Percentiles rank a stretch among this genome's conserved stretches.
Evolutionary conservation across 2,888 invertebrate species (phyloP).

Genomic region (Ophion ventricosus): DNA sequence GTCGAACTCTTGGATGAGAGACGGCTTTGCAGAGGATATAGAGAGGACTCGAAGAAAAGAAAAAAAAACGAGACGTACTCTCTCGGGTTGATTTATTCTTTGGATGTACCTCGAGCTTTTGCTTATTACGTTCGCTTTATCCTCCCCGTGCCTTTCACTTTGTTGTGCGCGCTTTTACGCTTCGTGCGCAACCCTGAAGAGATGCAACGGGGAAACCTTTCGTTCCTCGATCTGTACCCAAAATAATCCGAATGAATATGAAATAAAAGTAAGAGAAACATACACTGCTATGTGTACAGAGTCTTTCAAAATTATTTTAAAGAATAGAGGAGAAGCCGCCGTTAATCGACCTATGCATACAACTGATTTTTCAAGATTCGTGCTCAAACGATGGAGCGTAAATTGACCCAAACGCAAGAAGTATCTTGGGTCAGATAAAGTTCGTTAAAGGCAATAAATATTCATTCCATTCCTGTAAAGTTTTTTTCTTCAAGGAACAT

Average conservation of each 20-base stretch:
- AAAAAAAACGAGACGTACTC: slow-evolving; percentile 51
- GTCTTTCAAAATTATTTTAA: slow-evolving; percentile 1
- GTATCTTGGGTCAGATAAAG: neutral
- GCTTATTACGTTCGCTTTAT: slow-evolving; percentile 50
- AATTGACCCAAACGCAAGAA: neutral
- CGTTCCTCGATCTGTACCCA: slow-evolving; percentile 33
- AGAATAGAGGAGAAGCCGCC: neutral
- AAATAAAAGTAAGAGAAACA: slow-evolving; percentile 44
- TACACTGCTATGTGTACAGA: neutral
- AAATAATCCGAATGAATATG: slow-evolving; percentile 47
- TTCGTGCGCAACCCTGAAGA: slow-evolving; percentile 40
- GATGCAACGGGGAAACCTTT: slow-evolving; percentile 34
- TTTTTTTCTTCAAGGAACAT: neutral
- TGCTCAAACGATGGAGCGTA: neutral
- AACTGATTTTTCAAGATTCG: neutral
- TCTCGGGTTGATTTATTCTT: slow-evolving; percentile 62
- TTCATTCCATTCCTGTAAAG: slow-evolving; percentile 22
- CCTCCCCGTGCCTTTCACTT: neutral
- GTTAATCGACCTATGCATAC: neutral
- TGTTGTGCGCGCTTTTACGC: slow-evolving; percentile 18
- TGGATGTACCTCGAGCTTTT: slow-evolving; percentile 60
- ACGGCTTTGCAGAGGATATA: slow-evolving; percentile 36
- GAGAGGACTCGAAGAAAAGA: slow-evolving; percentile 33
- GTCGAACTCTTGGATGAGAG: slow-evolving; percentile 43
- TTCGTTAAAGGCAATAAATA: neutral